Evolutionary conservation across 2,888 invertebrate genomes (phyloP).

Genomic region (Drosophila silvestris): DNA sequence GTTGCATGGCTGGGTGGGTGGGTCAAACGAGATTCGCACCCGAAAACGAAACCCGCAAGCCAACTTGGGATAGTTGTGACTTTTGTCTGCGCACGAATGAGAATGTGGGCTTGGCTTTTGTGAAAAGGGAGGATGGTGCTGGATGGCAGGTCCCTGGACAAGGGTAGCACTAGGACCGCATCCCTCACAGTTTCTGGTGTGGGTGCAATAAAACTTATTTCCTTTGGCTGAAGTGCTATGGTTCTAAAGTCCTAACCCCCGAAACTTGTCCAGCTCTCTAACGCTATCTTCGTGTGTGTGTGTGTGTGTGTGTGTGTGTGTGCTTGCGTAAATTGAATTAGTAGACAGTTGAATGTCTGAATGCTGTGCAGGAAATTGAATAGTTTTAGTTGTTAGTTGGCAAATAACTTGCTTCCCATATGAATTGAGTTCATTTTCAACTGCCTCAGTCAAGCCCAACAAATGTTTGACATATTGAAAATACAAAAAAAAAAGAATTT

Average conservation of each 20-base stretch:
- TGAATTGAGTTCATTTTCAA: constrained; percentile 18
- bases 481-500: constrained; percentile 39
- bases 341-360: constrained; percentile 37
- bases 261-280: constrained; percentile 20
- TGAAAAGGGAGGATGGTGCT: constrained; percentile 3
- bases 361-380: constrained; percentile 67
- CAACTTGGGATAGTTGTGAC: constrained; percentile 78
- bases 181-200: constrained; percentile 34
- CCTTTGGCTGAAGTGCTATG: constrained; percentile 23
- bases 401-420: constrained; percentile 57
- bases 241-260: constrained; percentile 7
- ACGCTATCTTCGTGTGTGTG: constrained; percentile 17
- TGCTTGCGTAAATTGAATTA: constrained; percentile 63
- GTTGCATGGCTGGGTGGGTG: constrained; percentile 18
- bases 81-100: constrained; percentile 67
- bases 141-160: constrained; percentile 23
- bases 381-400: constrained; percentile 73
- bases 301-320: constrained; percentile 9
- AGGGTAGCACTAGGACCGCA: constrained; percentile 37
- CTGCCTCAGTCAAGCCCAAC: constrained; percentile 17
- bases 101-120: constrained; percentile 67
- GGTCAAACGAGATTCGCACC: constrained; percentile 30
- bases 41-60: constrained; percentile 63
- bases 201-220: constrained; percentile 67
- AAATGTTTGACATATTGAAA: constrained; percentile 11